Evolutionary conservation across 1,140 invertebrate genomes (phyloP), one percentile per base, ranked within the genome.

Genomic region (Caenorhabditis inopinata): DNA sequence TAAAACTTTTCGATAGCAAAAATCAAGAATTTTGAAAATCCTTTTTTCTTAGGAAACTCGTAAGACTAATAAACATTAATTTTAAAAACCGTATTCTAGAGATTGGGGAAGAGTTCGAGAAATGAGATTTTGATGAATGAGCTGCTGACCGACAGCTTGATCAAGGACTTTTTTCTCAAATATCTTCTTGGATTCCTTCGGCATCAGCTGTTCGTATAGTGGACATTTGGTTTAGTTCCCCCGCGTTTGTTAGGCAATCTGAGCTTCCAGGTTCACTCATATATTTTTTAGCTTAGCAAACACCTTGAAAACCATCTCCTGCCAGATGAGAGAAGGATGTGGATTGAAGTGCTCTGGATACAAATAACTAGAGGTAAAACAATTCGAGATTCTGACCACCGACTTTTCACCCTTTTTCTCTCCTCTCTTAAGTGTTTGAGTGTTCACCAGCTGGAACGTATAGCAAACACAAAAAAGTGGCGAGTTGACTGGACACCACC

Each of bases 181-280:
- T 68, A 23, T 68, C 29, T 62, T 62, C 29, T 32, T 18, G 23
- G n/a, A 48, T 32, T 58, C 51, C 14, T n/a, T 58, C 35, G 14
- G 58, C 58, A 68, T 68, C 58, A 68, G 58, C 58, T 68, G 58
- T 68, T 68, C 58, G 58, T 68, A 68, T 68, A 68, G 58, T 68
- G 58, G 58, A 68, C 58, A 29, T 68, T 58, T 58, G n/a, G 51
- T 29, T 27, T 38, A 32, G 58, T 68, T 35, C 25, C 58, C 58
- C 58, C 25, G 25, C 53, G 35, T 68, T 68, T 68, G 29, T 32
- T 68, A 29, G n/a, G 6, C 16, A 29, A 58, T 25, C 27, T 7
- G n/a, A 27, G 18, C 6, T 58, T 32, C 6, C 6, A 32, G 14
- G 51, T 58, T 16, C 51, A 58, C 25, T 25, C 27, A 25, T 53